These are phyloP conservation scores for Nomada lathburiana DNA, from an alignment of 2,888 invertebrate genomes.

Conservation along the genomic window DNA sequence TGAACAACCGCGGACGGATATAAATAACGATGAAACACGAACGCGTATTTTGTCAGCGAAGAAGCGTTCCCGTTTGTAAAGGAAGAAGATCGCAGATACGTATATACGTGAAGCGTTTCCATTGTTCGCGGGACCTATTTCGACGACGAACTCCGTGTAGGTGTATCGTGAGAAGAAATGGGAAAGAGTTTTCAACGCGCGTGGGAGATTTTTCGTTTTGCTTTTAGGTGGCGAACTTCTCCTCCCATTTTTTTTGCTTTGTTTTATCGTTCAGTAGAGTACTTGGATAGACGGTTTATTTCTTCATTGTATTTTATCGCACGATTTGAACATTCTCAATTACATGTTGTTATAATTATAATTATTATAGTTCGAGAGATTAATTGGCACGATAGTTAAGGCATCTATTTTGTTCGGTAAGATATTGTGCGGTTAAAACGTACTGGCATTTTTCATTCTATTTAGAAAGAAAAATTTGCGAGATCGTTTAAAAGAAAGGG, in stretches of 20 bases:
- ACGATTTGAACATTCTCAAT: too few relatives aligned
- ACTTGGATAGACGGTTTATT: too few relatives aligned
- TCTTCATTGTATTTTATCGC: too few relatives aligned
- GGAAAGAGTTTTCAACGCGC: slow-evolving; percentile 7
- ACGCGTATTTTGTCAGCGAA: slow-evolving; percentile 35
- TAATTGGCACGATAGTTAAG: too few relatives aligned
- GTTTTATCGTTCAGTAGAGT: background rate
- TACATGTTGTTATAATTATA: too few relatives aligned
- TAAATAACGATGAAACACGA: slow-evolving; percentile 60
- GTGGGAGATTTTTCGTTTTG: background rate
- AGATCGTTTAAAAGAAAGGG: too few relatives aligned
- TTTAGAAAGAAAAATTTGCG: too few relatives aligned
- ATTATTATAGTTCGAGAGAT: too few relatives aligned
- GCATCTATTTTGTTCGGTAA: too few relatives aligned
- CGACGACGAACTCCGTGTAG: background rate
- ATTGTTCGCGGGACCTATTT: slow-evolving; percentile 12
- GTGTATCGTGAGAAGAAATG: background rate
- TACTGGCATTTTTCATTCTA: too few relatives aligned
- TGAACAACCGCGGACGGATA: slow-evolving; percentile 41
- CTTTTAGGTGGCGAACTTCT: background rate
- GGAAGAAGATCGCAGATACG: slow-evolving; percentile 7
- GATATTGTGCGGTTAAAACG: too few relatives aligned
- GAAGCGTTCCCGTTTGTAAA: background rate
- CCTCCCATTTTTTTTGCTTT: background rate
- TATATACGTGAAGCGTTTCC: background rate